A percentile compares a stretch with the other conserved stretches of the same genome.
Conservation (phyloP, 2,888 invertebrate species). For the Rhingia rostrata region DNA sequence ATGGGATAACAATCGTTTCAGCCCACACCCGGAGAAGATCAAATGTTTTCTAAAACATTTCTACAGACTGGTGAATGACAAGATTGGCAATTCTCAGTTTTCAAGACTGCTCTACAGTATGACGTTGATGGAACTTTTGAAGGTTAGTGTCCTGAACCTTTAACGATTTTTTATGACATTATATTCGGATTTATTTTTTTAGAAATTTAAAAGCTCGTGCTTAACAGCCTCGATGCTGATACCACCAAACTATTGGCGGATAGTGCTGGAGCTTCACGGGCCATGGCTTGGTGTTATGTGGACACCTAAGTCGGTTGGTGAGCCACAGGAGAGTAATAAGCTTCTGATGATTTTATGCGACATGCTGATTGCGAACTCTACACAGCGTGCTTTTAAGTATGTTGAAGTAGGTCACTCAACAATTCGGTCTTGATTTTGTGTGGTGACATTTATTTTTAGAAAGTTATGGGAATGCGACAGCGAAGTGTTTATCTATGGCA, state of each 20-base stretch:
- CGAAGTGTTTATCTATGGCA: conserved; percentile 78
- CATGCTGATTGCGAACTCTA: conserved; percentile 76
- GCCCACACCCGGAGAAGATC: conserved; percentile 75
- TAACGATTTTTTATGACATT: neutral
- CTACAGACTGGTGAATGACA: conserved; percentile 76
- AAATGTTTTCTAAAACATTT: conserved; percentile 77
- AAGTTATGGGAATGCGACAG: conserved; percentile 76
- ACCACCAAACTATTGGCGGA: conserved; percentile 75
- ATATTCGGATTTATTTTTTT: neutral
- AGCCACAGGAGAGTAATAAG: conserved; percentile 75
- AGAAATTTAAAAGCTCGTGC: conserved; percentile 77
- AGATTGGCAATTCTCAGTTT: conserved; percentile 67
- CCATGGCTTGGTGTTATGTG: conserved; percentile 77
- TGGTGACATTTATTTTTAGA: conserved; percentile 61
- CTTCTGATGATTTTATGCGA: conserved; percentile 77
- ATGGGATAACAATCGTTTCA: conserved; percentile 73
- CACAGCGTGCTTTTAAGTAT: conserved; percentile 76
- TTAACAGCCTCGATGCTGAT: conserved; percentile 70
- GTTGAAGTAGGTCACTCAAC: conserved; percentile 28
- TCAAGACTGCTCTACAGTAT: conserved; percentile 77
- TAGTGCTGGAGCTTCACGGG: conserved; percentile 76
- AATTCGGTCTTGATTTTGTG: neutral
- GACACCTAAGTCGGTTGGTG: conserved; percentile 67
- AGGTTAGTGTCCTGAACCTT: conserved; percentile 69
- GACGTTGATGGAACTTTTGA: conserved; percentile 78